Percentiles rank a stretch among this genome's conserved stretches.
phyloP scores from a whole-genome alignment of 2,113 vertebrate species.

The Chloroceryle aenea region DNA sequence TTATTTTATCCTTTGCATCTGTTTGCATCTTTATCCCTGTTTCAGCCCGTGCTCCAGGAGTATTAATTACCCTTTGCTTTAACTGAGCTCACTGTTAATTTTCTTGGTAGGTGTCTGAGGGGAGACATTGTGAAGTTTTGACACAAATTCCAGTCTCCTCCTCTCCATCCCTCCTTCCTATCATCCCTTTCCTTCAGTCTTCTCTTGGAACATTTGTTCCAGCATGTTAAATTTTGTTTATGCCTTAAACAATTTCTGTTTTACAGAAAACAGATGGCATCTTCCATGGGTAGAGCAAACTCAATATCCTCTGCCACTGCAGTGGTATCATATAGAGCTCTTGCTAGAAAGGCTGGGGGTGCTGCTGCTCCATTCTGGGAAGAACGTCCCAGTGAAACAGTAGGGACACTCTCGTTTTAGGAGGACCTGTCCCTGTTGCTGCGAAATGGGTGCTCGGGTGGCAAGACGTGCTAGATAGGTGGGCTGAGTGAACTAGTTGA shows the following conservation, averaged over 20 bases:
- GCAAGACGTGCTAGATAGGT: not conserved
- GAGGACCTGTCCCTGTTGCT: not conserved
- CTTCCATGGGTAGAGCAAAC: not conserved
- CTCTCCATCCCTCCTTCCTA: not conserved
- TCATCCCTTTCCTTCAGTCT: not conserved
- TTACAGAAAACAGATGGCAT: not conserved
- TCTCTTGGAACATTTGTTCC: not conserved
- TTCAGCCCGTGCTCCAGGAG: slow-evolving; percentile 37
- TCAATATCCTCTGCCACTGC: not conserved
- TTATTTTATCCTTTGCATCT: slow-evolving; percentile 50
- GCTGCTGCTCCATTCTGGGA: not conserved
- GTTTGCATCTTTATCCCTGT: not conserved
- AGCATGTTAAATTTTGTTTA: not conserved
- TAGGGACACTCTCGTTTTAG: not conserved
- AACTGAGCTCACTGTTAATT: not conserved
- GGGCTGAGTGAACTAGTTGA: not conserved
- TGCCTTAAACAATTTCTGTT: not conserved
- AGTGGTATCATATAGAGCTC: not conserved
- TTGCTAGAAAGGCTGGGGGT: not conserved
- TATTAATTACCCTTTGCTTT: slow-evolving; percentile 10
- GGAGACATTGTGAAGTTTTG: not conserved
- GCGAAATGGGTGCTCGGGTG: not conserved
- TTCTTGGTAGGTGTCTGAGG: not conserved
- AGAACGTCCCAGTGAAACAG: not conserved
- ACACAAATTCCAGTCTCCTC: not conserved